A percentile compares a stretch with the other conserved stretches of the same genome.
Conservation (phyloP, 2,113 vertebrate species). For the Paradisaea rubra region DNA sequence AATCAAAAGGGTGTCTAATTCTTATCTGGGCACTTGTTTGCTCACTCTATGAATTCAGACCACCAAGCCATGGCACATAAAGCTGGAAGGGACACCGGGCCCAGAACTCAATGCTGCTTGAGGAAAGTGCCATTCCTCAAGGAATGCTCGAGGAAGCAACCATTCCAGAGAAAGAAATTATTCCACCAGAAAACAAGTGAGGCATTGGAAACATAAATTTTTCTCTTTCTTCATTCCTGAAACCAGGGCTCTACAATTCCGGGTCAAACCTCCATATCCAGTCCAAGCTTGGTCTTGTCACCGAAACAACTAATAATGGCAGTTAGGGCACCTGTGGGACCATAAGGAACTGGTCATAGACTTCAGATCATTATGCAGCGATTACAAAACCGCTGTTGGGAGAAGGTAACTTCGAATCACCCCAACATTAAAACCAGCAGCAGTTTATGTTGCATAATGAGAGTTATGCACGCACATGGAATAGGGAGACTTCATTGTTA, state of each 20-base stretch:
- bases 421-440: background rate
- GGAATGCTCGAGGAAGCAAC: background rate
- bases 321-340: background rate
- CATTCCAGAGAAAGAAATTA: background rate
- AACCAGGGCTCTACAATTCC: background rate
- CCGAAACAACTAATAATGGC: background rate
- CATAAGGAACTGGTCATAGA: background rate
- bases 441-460: background rate
- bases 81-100: background rate
- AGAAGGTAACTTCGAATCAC: background rate
- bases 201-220: rapidly evolving
- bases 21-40: constrained; percentile 16
- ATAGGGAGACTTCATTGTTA: background rate
- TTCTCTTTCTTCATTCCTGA: background rate
- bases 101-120: background rate
- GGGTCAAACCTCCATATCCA: background rate
- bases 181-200: background rate
- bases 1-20: constrained; percentile 48
- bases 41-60: background rate
- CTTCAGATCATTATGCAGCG: background rate
- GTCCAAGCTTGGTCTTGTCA: background rate
- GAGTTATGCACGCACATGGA: background rate
- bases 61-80: background rate
- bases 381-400: background rate
- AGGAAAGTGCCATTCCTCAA: background rate